Base-by-base conservation (phyloP, 2,888 invertebrate genomes). In the Kuschelorhynchus macadamiae region DNA sequence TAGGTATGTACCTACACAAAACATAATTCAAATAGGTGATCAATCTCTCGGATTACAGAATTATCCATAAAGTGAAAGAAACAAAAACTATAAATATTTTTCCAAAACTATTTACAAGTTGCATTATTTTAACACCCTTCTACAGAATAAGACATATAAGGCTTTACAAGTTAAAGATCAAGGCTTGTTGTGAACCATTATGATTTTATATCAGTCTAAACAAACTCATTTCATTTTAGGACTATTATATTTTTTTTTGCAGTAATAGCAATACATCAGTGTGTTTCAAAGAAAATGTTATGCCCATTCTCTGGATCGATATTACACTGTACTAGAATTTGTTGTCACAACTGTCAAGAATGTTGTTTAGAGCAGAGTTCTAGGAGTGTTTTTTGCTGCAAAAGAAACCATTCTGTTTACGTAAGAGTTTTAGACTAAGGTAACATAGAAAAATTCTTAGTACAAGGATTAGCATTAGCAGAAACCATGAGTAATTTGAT, bases 371-470 rank as follows among this genome's bases (percentile, higher is more conserved):
- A 25, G 12, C 62, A 67, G 33, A 46, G 44, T 8, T 7, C 21
- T 4, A 62, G 18, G 17, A 57, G 50, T 17, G 47, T 65, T 0
- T 68, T 66, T 20, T 70, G 70, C 17, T 72, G 72, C 42, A 52
- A 12, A 33, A 21, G 70, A 21, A 61, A 33, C 12, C 72, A 72
- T 44, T 66, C 65, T n/a, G 39, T 72, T 49, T 70, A 72, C 55
- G 62, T 72, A 55, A 72, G 66, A 63, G 47, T 72, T 47, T 47
- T 52, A 21, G 30, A 41, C n/a, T 60, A 53, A 50, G 25, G 25
- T 25, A 25, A 25, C 25, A 25, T 25, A 25, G n/a, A n/a, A n/a
- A n/a, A n/a, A n/a, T n/a, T n/a, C n/a, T n/a, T n/a, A n/a, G n/a
- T n/a, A n/a, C n/a, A n/a, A n/a, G n/a, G n/a, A n/a, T n/a, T n/a